A percentile compares a stretch with the other conserved stretches of the same genome.
phyloP scores from a whole-genome alignment of 2,113 vertebrate genomes.

The Acrocephalus arundinaceus region DNA sequence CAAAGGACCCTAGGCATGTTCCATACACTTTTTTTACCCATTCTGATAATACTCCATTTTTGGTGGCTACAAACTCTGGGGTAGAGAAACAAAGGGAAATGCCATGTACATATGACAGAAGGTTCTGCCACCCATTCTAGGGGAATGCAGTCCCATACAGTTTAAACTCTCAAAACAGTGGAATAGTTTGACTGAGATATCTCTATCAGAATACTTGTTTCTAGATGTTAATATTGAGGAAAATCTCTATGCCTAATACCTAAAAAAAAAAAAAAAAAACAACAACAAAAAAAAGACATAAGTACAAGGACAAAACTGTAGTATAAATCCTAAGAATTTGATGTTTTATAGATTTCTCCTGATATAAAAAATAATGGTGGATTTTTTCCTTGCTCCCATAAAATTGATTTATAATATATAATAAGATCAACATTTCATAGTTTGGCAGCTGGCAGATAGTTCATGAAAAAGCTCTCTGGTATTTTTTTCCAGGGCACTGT shows the following conservation, averaged over 20 bases:
- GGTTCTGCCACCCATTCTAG: neutral
- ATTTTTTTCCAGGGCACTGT: neutral
- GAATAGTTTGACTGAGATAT: neutral
- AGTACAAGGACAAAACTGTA: neutral
- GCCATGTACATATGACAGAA: neutral
- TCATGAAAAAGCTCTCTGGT: neutral
- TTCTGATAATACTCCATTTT: neutral
- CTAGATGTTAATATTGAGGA: neutral
- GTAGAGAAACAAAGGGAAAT: neutral
- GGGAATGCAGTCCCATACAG: neutral
- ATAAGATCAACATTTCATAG: neutral
- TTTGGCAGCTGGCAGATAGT: neutral
- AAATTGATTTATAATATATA: conserved; percentile 8
- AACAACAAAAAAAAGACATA: neutral
- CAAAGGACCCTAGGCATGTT: neutral
- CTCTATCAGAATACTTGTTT: neutral
- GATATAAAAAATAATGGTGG: neutral
- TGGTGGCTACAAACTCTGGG: neutral
- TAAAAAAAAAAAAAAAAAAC: too few species aligned
- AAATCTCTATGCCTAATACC: neutral
- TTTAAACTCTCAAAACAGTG: neutral
- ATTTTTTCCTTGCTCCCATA: neutral
- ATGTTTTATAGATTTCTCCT: conserved; percentile 12
- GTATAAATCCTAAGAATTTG: neutral
- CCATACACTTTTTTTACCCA: neutral